A percentile compares a stretch with the other conserved stretches of the same genome.
phyloP scores from a whole-genome alignment of 1,140 invertebrate species.

The Drosophila sp. region DNA sequence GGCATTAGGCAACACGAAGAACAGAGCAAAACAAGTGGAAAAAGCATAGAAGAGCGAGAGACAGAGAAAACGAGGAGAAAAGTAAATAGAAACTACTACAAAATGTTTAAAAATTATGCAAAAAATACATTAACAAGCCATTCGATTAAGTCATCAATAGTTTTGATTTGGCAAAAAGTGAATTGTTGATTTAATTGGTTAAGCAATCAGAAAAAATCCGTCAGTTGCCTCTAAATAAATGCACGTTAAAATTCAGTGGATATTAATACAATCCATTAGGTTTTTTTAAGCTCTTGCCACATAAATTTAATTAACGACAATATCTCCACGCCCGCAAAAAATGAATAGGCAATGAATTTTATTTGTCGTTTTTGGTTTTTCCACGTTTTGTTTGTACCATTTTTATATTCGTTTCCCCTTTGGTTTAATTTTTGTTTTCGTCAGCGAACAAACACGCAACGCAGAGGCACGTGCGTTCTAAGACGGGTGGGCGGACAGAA shows the following conservation, averaged over 20 bases:
- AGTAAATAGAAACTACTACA: not conserved
- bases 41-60: not conserved
- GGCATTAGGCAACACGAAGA: constrained; percentile 38
- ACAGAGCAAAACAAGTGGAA: not conserved
- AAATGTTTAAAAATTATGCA: not conserved
- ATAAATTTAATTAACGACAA: constrained; percentile 54
- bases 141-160: too few species aligned
- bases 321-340: too few species aligned
- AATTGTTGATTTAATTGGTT: too few species aligned
- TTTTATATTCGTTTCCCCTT: not conserved
- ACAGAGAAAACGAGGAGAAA: not conserved
- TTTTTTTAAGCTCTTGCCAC: constrained; percentile 6
- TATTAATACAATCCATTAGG: not conserved
- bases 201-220: too few species aligned
- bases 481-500: not conserved
- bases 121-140: too few species aligned
- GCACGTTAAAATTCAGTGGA: not conserved
- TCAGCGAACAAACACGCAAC: constrained; percentile 15
- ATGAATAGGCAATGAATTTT: not conserved
- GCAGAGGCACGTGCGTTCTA: not conserved
- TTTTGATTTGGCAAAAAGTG: too few species aligned
- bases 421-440: not conserved
- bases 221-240: too few species aligned
- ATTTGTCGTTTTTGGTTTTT: constrained; percentile 7
- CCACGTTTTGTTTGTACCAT: not conserved